These are phyloP conservation scores for Stenolophus ochropezus DNA, from an alignment of 2,888 invertebrate species.

Conservation along the genomic window DNA sequence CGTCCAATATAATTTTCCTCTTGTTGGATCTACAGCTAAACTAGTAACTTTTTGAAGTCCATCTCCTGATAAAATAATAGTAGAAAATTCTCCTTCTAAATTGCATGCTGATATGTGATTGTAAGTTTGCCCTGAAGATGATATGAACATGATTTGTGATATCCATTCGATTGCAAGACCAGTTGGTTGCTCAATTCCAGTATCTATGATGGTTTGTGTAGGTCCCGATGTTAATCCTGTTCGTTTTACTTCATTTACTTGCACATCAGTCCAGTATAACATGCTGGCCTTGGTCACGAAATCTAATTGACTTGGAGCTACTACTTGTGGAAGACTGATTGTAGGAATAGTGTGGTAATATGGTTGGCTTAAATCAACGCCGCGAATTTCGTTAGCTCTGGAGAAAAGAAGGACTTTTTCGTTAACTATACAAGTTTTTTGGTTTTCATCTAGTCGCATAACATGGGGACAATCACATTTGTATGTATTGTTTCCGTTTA, in stretches of 20 bases:
- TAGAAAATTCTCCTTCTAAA: conserved; percentile 82
- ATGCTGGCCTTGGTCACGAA: conserved; percentile 79
- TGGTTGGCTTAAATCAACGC: conserved; percentile 86
- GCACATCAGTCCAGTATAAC: conserved; percentile 87
- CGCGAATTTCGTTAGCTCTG: conserved; percentile 85
- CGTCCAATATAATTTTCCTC: conserved; percentile 78
- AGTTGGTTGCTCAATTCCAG: conserved; percentile 78
- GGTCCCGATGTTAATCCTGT: conserved; percentile 81
- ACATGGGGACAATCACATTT: conserved; percentile 92
- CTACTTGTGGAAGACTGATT: conserved; percentile 82
- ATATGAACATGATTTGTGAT: conserved; percentile 84
- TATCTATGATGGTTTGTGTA: conserved; percentile 84
- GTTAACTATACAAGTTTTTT: conserved; percentile 83
- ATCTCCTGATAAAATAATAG: conserved; percentile 71
- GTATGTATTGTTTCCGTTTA: conserved; percentile 79
- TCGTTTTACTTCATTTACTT: conserved; percentile 84
- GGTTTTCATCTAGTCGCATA: conserved; percentile 83
- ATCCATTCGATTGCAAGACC: conserved; percentile 91
- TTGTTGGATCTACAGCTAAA: conserved; percentile 82
- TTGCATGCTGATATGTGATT: conserved; percentile 81
- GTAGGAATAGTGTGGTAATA: conserved; percentile 88
- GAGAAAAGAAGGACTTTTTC: conserved; percentile 87
- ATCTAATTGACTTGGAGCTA: conserved; percentile 83
- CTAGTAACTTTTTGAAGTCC: conserved; percentile 76
- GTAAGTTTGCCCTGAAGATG: conserved; percentile 74